Base-by-base conservation (phyloP, 53 echinoderm and acorn worm species). In the Temnopleurus reevesii region DNA sequence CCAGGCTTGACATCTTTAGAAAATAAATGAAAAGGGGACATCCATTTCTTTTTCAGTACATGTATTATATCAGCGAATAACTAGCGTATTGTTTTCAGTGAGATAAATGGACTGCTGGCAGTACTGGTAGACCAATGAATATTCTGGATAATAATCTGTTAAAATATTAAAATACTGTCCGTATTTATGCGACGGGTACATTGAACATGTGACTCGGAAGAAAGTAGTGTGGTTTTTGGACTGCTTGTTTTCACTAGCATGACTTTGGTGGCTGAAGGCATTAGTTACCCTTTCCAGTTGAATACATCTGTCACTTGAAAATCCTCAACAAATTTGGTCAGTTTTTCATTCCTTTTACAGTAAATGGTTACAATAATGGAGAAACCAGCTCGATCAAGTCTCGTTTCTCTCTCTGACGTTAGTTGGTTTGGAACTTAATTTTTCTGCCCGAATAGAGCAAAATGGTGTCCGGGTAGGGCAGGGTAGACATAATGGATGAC, bases 401-500 rank as follows among this genome's bases (percentile, higher is more conserved):
- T 71, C 41, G n/a, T 18, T 38, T 71, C 71, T n/a, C 19, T 41
- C 36, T 71, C 41, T 41, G 71, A 43, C 71, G 71, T 71, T 41
- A 41, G 71, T 36, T 31, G 19, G 71, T 21, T 4, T 38, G n/a
- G 71, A 8, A 71, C 36, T 41, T 71, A 41, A 71, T 38, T 71
- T 71, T 71, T 71, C 71, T 71, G 71, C 71, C 71, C 41, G 71
- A 71, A 36, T 71, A 71, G 71, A 41, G 36, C 41, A 21, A 41
- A 41, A 71, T 36, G 71, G 71, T 71, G 38, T 71, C 71, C 71
- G 41, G 41, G n/a, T 71, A 41, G 35, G 71, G 36, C n/a, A 33
- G 38, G n/a, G 71, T 38, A 36, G 8, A 23, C 8, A 41, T 19
- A 12, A 19, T 71, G 41, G 38, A 71, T 21, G 21, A n/a, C 71